phyloP scores from a whole-genome alignment of 2,113 vertebrate genomes.

The Callaeas wilsoni region DNA sequence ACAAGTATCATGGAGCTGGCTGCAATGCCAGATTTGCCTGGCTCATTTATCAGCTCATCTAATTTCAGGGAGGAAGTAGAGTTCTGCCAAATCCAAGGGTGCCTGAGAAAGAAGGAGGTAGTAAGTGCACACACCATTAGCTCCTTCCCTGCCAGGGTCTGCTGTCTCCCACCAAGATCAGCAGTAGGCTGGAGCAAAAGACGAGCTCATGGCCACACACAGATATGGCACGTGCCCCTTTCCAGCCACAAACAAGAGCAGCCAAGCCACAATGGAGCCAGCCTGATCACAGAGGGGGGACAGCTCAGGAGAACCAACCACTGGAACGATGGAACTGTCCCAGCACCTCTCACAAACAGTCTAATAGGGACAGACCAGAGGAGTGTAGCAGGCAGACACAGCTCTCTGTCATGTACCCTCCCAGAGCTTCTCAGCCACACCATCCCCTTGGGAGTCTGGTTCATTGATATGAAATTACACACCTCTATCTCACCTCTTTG shows the following conservation, averaged over 20 bases:
- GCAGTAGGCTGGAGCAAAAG: background rate
- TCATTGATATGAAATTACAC: constrained; percentile 10
- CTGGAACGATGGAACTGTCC: background rate
- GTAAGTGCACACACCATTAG: background rate
- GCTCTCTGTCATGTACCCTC: fast-evolving
- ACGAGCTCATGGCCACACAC: background rate
- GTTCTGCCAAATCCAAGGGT: background rate
- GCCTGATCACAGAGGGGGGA: background rate
- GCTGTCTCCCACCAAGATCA: background rate
- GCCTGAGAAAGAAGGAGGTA: background rate
- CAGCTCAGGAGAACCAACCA: background rate
- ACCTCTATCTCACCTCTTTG: background rate
- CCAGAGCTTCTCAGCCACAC: background rate
- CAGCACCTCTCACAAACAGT: background rate
- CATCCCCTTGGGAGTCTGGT: background rate
- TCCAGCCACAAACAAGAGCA: background rate
- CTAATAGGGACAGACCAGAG: background rate
- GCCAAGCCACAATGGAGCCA: background rate
- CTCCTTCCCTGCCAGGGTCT: background rate
- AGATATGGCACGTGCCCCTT: background rate
- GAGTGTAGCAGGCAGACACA: background rate
- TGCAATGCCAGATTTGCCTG: background rate
- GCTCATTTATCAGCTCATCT: background rate
- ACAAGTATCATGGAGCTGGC: background rate
- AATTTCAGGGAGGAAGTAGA: background rate